Conservation (phyloP, 2,797 vertebrate genomes). For the Anniella stebbinsi region DNA sequence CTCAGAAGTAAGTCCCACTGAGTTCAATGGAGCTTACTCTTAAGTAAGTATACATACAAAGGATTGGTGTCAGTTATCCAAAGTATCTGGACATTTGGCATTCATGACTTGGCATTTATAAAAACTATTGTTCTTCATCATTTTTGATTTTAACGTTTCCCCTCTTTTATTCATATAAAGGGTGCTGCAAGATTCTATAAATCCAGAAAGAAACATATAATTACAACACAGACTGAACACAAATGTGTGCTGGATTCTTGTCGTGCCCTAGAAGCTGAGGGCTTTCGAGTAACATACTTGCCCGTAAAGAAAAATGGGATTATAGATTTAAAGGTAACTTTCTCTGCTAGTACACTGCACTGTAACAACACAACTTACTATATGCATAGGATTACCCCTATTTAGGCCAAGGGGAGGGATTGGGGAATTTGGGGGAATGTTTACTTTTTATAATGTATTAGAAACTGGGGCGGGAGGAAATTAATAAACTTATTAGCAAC, state of each 20-base stretch:
- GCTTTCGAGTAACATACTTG: conserved; percentile 92
- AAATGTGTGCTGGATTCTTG: conserved; percentile 99
- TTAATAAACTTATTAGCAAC: no score
- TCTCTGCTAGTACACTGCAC: neutral
- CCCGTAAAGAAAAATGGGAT: conserved; percentile 91
- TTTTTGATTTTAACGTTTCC: neutral
- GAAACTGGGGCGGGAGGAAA: no score
- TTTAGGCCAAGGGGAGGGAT: no score
- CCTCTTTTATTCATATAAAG: conserved; percentile 72
- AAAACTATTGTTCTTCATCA: conserved; percentile 12
- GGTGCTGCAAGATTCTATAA: conserved; percentile 95
- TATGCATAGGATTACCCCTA: neutral
- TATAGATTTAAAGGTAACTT: conserved; percentile 88
- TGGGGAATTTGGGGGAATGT: no score
- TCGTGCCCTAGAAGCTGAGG: conserved; percentile 92
- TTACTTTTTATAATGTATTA: no score
- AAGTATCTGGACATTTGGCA: neutral
- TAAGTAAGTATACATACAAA: neutral
- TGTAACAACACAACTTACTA: neutral
- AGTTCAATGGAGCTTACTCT: neutral
- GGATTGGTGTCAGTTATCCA: neutral
- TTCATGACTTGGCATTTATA: accelerated
- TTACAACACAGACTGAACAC: conserved; percentile 96
- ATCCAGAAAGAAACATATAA: conserved; percentile 91
- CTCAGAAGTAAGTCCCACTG: neutral